Base-by-base conservation (phyloP, 2,797 vertebrate species). In the Lophius americanus region DNA sequence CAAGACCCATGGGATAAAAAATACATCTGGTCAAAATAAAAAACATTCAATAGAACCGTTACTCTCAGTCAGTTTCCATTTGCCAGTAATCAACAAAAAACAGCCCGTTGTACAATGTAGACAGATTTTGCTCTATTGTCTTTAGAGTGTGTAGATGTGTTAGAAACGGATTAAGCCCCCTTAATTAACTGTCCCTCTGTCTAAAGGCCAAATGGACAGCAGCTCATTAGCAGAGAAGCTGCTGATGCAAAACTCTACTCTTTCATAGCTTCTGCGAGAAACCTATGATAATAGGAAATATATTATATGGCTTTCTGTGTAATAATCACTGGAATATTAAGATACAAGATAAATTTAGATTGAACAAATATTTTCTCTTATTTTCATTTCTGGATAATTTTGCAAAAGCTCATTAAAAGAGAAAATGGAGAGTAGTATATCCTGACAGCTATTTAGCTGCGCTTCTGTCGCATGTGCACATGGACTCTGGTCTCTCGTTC, bases 401-500 rank as follows among this genome's bases (percentile, higher is more conserved):
- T 48, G 35, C 6, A 38, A 44, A 4, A 6, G 37, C 32, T 43
- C 37, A 38, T 32, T 37, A 54, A 14, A 14, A 47, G 32, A 50
- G 10, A 43, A 43, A 13, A 2, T 13, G 0, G 6, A 3, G 3
- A 42, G 1, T 0, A 36, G 10, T 7, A 13, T 9, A 5, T 60
- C 7, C 39, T 51, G 4, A 2, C 13, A 59, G 9, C 5, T 48
- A 4, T 41, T 32, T 12, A 55, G 14, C 13, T 23, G 9, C 4
- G 7, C 36, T 7, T 35, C 5, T 56, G 33, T 11, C 42, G 35
- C 53, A 68, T 41, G 38, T 78, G n/a, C 3, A 1, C 3, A 1
- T 32, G 42, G 41, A 57, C 51, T 10, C 60, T 78, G 68, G 67
- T 70, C 54, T 56, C 13, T 32, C 75, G 76, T 79, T 75, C 58